Conservation (phyloP, 2,113 vertebrate genomes). For the Plotosus lineatus region DNA sequence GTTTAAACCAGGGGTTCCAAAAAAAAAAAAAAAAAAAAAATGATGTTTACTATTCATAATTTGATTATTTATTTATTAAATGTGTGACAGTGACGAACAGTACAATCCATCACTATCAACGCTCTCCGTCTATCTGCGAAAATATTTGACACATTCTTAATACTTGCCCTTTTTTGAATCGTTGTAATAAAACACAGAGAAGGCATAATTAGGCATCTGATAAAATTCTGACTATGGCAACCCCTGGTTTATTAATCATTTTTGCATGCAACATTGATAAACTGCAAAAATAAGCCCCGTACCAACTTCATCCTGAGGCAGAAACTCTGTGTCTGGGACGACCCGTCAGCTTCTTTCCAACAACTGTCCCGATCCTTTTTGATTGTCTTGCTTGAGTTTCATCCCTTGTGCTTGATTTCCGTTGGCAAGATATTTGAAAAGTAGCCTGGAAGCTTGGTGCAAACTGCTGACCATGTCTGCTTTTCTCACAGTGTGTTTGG, state of each 20-base stretch:
- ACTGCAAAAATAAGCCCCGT: constrained; percentile 43
- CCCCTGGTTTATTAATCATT: constrained; percentile 1
- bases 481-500: constrained; percentile 71
- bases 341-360: constrained; percentile 24
- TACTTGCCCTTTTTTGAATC: background rate
- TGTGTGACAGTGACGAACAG: background rate
- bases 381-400: constrained; percentile 43
- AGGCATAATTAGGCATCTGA: no score
- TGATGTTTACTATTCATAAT: background rate
- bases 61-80: background rate
- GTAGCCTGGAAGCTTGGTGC: constrained; percentile 30
- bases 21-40: no score
- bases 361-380: constrained; percentile 1
- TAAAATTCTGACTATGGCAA: background rate
- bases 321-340: constrained; percentile 30
- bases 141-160: background rate
- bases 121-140: no score
- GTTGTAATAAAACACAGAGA: background rate
- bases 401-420: constrained; percentile 50
- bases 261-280: constrained; percentile 17
- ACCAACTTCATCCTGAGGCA: constrained; percentile 39
- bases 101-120: background rate
- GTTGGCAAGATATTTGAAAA: constrained; percentile 12
- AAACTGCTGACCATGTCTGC: constrained; percentile 43
- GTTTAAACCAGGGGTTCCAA: background rate